Conservation (phyloP, 2,888 invertebrate species). For the Drosophila borealis region DNA sequence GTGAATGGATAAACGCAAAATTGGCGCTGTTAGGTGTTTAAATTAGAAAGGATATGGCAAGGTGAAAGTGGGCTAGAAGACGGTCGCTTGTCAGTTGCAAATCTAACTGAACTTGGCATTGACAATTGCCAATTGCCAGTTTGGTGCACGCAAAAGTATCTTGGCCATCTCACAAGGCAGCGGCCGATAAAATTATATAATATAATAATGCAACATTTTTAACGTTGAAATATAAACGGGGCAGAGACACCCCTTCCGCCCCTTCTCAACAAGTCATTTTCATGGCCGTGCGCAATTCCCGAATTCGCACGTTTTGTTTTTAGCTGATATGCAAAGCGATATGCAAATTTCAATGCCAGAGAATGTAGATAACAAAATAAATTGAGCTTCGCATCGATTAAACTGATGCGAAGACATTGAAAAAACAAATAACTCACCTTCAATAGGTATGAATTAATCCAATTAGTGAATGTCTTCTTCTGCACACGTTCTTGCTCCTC, state of each 20-base stretch:
- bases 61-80: constrained; percentile 56
- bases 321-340: constrained; percentile 53
- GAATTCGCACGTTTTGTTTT: constrained; percentile 46
- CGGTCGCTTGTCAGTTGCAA: constrained; percentile 22
- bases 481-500: constrained; percentile 99
- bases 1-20: constrained; percentile 61
- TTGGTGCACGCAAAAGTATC: background rate
- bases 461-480: constrained; percentile 99
- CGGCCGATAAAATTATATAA: background rate
- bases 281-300: constrained; percentile 16
- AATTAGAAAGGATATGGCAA: constrained; percentile 71
- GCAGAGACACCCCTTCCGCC: background rate
- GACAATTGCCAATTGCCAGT: constrained; percentile 9
- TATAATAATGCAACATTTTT: constrained; percentile 18
- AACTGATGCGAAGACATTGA: constrained; percentile 30
- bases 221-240: background rate
- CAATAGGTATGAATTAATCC: constrained; percentile 98
- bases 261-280: background rate
- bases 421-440: constrained; percentile 89
- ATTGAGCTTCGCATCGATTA: constrained; percentile 58
- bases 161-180: background rate
- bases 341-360: constrained; percentile 72
- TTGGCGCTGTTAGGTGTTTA: constrained; percentile 54
- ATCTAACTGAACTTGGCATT: constrained; percentile 14
- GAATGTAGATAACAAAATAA: constrained; percentile 44